Percentiles rank a stretch among this genome's conserved stretches.
Conservation (phyloP, 1,140 invertebrate genomes). For the Pogonus chalceus region DNA sequence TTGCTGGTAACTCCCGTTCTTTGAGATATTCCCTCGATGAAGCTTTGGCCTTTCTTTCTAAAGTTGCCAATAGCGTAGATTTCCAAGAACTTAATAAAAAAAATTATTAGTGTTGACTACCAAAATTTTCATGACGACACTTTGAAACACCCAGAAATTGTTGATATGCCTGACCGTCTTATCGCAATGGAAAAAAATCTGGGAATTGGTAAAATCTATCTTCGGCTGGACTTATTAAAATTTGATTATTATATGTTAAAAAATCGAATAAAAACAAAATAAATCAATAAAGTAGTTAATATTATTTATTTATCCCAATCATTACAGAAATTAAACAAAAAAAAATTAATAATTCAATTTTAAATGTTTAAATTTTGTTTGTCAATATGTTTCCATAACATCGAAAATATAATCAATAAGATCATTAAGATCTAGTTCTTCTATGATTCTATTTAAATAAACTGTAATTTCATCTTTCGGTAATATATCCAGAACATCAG, state of each 20-base stretch:
- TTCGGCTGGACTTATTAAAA: slow-evolving; percentile 15
- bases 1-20: neutral
- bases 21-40: slow-evolving; percentile 11
- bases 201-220: slow-evolving; percentile 14
- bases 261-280: neutral
- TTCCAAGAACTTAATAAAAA: slow-evolving; percentile 17
- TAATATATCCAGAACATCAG: too few species aligned
- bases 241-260: neutral
- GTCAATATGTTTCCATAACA: too few species aligned
- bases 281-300: neutral
- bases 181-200: slow-evolving; percentile 13
- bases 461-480: too few species aligned
- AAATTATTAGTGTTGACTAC: slow-evolving; percentile 16
- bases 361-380: neutral
- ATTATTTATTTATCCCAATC: neutral
- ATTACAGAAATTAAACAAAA: neutral
- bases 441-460: too few species aligned
- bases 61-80: slow-evolving; percentile 16
- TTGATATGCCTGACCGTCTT: slow-evolving; percentile 12
- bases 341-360: neutral
- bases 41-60: slow-evolving; percentile 14
- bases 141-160: slow-evolving; percentile 14
- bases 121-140: slow-evolving; percentile 15
- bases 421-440: too few species aligned
- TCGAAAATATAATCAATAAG: neutral